Evolutionary conservation across 2,888 invertebrate genomes (phyloP).

Genomic region (Stenolophus ochropezus): DNA sequence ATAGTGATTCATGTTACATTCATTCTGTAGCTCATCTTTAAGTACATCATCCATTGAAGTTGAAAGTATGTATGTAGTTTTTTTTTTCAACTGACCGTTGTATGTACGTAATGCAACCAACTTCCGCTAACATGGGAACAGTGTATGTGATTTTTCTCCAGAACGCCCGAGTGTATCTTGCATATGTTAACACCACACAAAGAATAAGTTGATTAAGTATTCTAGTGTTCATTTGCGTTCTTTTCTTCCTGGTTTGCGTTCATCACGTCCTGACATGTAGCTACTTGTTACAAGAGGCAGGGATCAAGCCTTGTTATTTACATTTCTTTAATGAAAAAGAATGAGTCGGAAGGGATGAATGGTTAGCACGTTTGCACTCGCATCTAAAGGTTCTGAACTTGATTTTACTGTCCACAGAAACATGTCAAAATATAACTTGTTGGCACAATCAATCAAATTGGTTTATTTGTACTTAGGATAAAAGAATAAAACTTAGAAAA

Average conservation of each 20-base stretch:
- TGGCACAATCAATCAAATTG: too few species aligned
- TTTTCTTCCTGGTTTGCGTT: neutral
- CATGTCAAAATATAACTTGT: too few species aligned
- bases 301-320: neutral
- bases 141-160: neutral
- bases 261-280: neutral
- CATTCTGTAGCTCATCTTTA: too few species aligned
- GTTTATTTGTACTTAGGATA: too few species aligned
- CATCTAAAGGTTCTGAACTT: too few species aligned
- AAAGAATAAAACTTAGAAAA: too few species aligned
- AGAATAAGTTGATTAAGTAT: neutral
- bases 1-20: too few species aligned
- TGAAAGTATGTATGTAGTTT: too few species aligned
- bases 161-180: too few species aligned
- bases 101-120: neutral
- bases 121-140: neutral
- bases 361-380: too few species aligned
- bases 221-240: neutral
- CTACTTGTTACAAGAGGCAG: neutral
- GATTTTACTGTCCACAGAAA: too few species aligned
- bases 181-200: neutral
- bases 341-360: neutral
- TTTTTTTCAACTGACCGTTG: neutral
- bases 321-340: neutral
- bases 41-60: too few species aligned